Evolutionary conservation across 2,113 vertebrate genomes (phyloP).

Genomic region (Cochlearius cochlearius): DNA sequence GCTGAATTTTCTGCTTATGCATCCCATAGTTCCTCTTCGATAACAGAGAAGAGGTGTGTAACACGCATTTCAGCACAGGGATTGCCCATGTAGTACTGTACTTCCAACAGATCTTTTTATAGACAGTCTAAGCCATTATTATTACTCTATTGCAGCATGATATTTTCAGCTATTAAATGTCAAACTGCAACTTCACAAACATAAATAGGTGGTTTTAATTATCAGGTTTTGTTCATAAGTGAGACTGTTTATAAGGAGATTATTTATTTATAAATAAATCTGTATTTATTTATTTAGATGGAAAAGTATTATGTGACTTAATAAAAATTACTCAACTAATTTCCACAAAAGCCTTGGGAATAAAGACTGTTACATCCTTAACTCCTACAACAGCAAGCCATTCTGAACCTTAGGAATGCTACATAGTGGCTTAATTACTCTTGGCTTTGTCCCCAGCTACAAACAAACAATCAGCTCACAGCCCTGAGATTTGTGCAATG

Average conservation of each 20-base stretch:
- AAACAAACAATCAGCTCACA: not conserved
- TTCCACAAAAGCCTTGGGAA: not conserved
- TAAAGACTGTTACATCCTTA: not conserved
- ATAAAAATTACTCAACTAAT: not conserved
- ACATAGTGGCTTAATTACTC: not conserved
- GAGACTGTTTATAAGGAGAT: not conserved
- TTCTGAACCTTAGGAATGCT: not conserved
- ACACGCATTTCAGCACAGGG: not conserved
- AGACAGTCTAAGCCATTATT: not conserved
- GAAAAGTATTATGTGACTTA: not conserved
- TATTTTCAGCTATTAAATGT: not conserved
- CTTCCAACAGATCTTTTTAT: not conserved
- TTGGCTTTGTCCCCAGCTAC: not conserved
- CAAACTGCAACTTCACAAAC: not conserved
- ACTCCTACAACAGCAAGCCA: not conserved
- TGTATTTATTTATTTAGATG: not conserved
- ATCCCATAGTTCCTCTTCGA: not conserved
- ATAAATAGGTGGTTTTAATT: not conserved
- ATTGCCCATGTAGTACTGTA: not conserved
- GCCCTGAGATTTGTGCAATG: not conserved
- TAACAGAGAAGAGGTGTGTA: not conserved
- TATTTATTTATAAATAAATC: not conserved
- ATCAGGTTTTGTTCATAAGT: not conserved
- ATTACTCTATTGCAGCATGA: not conserved
- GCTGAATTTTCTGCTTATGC: not conserved